Base-by-base conservation (phyloP, 1,140 invertebrate species). In the Catajapyx aquilonaris region DNA sequence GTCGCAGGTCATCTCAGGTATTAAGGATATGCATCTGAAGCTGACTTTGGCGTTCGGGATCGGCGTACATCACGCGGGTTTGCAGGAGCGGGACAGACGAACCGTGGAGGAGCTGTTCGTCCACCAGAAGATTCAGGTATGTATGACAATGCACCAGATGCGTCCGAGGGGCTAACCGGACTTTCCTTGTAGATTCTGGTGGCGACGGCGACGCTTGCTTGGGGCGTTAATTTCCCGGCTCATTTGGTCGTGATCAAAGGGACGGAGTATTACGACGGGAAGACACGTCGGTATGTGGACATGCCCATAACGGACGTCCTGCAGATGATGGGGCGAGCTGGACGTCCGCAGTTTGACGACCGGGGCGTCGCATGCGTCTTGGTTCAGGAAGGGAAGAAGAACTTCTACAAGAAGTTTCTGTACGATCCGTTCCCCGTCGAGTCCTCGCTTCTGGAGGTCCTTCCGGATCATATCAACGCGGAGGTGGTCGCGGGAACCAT, bases 391-490 rank as follows among this genome's bases (percentile, higher is more conserved):
- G 72, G 84, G 17, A 98, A 98, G 58, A 99, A 99, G 56, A 84
- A 88, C 53, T 99, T 97, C 62, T 99, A 99, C 59, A 95, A 95
- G 53, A 94, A 94, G 54, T 99, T 99, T 56, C 57, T 99, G 0
- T 97, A 98, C 54, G 90, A 98, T 55, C 95, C 95, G 0, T 99
- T 99, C 57, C 95, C 95, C 0, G 93, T 99, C 0, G 95, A 99
- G 56, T 97, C 91, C 0, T 91, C 78, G 55, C 57, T 98, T 11
- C 56, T 96, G 5, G 68, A 73, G 37, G 91, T 95, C 0, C 55
- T 98, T 10, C 71, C 91, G 1, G 94, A 99, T 59, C 95, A 99
- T 58, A 66, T 98, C 32, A 98, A 98, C 61, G 95, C 95, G 2
- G 95, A 99, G 65, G 81, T 97, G 32, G 70, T 71, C 10, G 48